phyloP scores from a whole-genome alignment of 2,797 vertebrate genomes.

The Emydoidea blandingii region DNA sequence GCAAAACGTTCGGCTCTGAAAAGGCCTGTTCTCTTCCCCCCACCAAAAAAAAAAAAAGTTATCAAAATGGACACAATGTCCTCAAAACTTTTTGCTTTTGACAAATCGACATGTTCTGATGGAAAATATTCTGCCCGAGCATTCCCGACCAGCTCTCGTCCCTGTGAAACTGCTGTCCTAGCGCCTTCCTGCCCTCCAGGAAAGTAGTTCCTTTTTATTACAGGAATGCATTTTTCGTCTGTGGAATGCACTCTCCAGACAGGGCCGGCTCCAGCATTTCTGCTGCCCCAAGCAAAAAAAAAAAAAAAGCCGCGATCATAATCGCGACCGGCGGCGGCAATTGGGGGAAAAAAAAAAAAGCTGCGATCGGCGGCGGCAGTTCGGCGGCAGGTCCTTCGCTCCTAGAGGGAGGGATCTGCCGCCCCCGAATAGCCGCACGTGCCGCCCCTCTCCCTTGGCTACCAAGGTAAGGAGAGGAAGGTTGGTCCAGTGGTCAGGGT shows the following conservation, averaged over 20 bases:
- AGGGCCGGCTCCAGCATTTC: no score
- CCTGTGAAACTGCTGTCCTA: background rate
- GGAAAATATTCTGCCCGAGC: background rate
- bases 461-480: background rate
- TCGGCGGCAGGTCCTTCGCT: no score
- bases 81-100: background rate
- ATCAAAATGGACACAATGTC: background rate
- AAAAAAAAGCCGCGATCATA: no score
- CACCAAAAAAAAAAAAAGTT: background rate
- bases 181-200: background rate
- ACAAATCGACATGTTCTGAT: background rate
- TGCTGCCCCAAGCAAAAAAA: no score
- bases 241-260: background rate
- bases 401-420: no score
- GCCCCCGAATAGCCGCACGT: no score
- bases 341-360: no score
- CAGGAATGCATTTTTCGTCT: background rate
- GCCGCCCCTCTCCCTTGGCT: no score
- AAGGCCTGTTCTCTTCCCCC: background rate
- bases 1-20: background rate
- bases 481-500: background rate
- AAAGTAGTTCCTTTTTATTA: background rate
- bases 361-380: no score
- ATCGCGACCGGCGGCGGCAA: no score
- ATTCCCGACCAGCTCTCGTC: background rate